Percentiles rank a stretch among this genome's conserved stretches.
Conservation (phyloP, 2,888 invertebrate species). For the Dioctria rufipes region DNA sequence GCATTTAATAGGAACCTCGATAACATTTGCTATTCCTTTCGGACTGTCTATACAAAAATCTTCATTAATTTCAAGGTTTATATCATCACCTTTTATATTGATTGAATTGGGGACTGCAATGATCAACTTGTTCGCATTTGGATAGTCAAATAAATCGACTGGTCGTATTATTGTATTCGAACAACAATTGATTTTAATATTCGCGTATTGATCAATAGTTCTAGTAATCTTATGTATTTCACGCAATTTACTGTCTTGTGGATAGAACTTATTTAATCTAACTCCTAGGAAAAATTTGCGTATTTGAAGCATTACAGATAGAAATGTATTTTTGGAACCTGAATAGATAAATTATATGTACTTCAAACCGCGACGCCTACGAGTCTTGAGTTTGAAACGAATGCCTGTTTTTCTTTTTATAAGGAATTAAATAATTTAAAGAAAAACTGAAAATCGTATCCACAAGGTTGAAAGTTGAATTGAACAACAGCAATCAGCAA, state of each 20-base stretch:
- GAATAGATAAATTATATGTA: no score
- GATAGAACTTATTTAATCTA: neutral
- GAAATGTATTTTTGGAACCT: no score
- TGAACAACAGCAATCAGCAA: no score
- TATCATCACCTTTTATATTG: constrained; percentile 39
- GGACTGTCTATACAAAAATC: neutral
- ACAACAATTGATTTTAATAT: constrained; percentile 55
- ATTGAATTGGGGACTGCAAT: constrained; percentile 19
- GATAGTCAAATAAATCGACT: constrained; percentile 58
- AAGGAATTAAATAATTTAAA: no score
- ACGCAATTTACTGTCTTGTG: neutral
- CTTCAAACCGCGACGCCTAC: no score
- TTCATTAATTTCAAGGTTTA: constrained; percentile 41
- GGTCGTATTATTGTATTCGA: constrained; percentile 53
- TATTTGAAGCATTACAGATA: no score
- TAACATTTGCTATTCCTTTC: constrained; percentile 48
- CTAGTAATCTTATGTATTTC: constrained; percentile 45
- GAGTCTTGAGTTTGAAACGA: no score
- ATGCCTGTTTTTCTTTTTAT: no score
- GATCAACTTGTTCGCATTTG: constrained; percentile 56
- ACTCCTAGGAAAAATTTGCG: neutral
- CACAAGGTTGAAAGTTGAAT: no score
- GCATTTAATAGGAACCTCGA: constrained; percentile 67
- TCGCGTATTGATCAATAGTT: constrained; percentile 56
- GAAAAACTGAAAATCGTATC: no score